Evolutionary conservation across 2,888 invertebrate species (phyloP), one percentile per base, ranked within the genome.

Genomic region (Melanargia galathea): DNA sequence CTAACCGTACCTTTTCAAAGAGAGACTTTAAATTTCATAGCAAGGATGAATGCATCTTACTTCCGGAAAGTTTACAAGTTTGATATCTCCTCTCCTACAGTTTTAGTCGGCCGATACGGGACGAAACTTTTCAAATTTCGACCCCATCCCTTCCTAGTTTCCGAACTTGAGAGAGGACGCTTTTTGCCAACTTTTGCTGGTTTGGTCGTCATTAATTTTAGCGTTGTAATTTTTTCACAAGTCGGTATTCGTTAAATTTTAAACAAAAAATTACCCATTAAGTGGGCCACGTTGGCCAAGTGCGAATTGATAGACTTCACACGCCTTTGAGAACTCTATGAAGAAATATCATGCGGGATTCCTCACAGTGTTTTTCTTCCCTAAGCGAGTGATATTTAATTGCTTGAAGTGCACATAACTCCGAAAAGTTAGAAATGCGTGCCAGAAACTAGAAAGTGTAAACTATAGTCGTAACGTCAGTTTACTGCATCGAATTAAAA

Each of bases 11-110:
- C 8, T 46, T n/a, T 22, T 18, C n/a, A 20, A 59, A 63, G 59
- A 40, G 33, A 51, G 62, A 52, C 48, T 64, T 65, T 55, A 51
- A 59, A 56, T 60, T 65, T 62, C 59, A 54, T 60, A 60, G 20
- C 49, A 62, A 24, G 59, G 59, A 62, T 63, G 63, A 65, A 60
- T 63, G 45, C 38, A 33, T 58, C 33, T 52, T 54, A 16, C 63
- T 54, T 38, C 24, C 30, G 7, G 30, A 16, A 58, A 63, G 54
- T 63, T 63, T 38, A 26, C 20, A 55, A 60, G 59, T 55, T 48
- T 20, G 43, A 55, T 60, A 55, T 60, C 54, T 54, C 51, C 40
- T 54, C 22, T 20, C 18, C 35, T 10, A 51, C 38, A 40, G 51
- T 51, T 40, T 49, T 40, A 18, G 26, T n/a, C 24, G 38, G 33